A percentile compares a stretch with the other conserved stretches of the same genome.
phyloP scores from a whole-genome alignment of 2,888 invertebrate species.

The Toxonevra muliebris region DNA sequence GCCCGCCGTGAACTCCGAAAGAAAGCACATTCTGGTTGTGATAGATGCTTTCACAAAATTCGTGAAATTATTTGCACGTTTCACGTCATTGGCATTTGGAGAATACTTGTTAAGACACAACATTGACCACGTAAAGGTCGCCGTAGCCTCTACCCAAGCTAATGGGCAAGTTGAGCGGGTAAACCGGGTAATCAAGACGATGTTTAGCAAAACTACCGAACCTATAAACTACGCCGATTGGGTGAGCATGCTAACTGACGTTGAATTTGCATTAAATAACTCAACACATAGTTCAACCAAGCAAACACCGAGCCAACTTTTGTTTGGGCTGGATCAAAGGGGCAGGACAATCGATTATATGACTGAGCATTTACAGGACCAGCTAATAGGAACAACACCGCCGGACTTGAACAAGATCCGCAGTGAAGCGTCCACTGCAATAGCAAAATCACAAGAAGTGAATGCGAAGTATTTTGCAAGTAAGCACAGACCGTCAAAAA shows the following conservation, averaged over 20 bases:
- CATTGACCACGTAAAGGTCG: slow-evolving; percentile 29
- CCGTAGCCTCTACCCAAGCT: slow-evolving; percentile 30
- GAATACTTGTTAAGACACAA: slow-evolving; percentile 26
- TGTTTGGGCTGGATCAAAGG: slow-evolving; percentile 43
- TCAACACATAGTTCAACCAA: slow-evolving; percentile 45
- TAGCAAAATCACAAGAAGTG: neutral
- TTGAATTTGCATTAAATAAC: slow-evolving; percentile 48
- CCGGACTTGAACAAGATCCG: neutral
- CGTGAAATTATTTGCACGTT: slow-evolving; percentile 24
- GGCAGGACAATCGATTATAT: slow-evolving; percentile 36
- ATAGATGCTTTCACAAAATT: slow-evolving; percentile 34
- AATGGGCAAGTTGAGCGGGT: slow-evolving; percentile 30
- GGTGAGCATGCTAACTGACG: slow-evolving; percentile 31
- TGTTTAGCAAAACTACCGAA: slow-evolving; percentile 34
- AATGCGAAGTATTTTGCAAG: neutral
- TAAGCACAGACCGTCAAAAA: too few species aligned
- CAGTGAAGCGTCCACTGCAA: neutral
- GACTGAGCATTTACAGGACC: neutral
- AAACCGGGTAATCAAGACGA: slow-evolving; percentile 27
- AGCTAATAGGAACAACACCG: neutral
- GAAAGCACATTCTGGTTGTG: too few species aligned
- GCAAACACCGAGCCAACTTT: too few species aligned
- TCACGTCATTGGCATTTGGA: slow-evolving; percentile 14
- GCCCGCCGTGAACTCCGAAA: too few species aligned
- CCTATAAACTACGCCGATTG: too few species aligned